phyloP scores from a whole-genome alignment of 2,888 invertebrate species.

The Pediacus dermestoides region DNA sequence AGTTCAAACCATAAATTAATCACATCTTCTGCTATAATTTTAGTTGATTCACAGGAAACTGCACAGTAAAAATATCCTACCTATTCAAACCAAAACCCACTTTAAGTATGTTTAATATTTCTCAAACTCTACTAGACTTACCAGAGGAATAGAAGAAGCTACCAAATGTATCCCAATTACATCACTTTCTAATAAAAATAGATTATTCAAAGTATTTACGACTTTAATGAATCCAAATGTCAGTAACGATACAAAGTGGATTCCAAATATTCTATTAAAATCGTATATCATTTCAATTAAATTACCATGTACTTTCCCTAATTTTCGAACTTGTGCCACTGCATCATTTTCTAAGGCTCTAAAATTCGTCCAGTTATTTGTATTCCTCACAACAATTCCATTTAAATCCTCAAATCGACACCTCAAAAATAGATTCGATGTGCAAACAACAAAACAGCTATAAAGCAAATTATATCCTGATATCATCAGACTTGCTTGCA shows the following conservation, averaged over 20 bases:
- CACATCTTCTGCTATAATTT: not conserved
- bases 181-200: not conserved
- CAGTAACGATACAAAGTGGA: not conserved
- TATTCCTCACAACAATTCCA: not conserved
- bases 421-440: no score
- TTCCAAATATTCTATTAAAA: not conserved
- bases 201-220: not conserved
- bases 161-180: not conserved
- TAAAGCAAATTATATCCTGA: no score
- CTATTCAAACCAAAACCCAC: no score
- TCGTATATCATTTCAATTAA: not conserved
- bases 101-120: no score
- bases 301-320: not conserved
- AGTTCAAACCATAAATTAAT: not conserved
- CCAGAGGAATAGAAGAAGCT: not conserved
- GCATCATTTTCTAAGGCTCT: no score
- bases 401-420: slow-evolving; percentile 1
- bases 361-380: no score
- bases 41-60: not conserved
- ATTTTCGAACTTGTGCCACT: not conserved
- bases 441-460: no score
- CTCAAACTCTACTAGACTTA: not conserved
- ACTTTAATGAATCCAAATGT: not conserved
- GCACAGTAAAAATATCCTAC: no score
- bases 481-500: no score